phyloP scores from a whole-genome alignment of 2,113 vertebrate genomes.

The Hydropotes inermis region DNA sequence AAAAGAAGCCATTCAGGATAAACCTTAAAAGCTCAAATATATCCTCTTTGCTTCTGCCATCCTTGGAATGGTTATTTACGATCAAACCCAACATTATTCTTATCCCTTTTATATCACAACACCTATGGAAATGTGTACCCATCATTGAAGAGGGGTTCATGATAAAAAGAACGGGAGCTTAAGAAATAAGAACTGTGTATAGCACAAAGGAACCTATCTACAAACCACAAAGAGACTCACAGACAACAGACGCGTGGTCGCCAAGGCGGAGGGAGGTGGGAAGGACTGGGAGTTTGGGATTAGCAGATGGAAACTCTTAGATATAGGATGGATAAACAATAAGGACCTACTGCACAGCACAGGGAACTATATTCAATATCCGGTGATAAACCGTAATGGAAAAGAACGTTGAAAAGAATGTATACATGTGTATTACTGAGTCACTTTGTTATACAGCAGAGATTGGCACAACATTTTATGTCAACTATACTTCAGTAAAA shows the following conservation, averaged over 20 bases:
- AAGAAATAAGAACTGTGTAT: neutral
- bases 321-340: neutral
- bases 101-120: neutral
- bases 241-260: fast-evolving
- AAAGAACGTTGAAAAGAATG: neutral
- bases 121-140: neutral
- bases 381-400: neutral
- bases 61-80: neutral
- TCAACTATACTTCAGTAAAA: neutral
- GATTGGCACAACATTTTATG: neutral
- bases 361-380: neutral
- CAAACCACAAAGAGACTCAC: neutral
- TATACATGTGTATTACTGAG: neutral
- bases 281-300: neutral
- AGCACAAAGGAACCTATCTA: neutral
- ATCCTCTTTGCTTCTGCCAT: neutral
- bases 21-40: neutral
- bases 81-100: neutral
- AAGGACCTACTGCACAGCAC: neutral
- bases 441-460: neutral
- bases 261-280: neutral
- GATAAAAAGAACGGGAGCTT: neutral
- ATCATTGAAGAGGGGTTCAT: neutral
- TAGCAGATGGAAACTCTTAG: neutral
- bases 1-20: neutral